These are phyloP conservation scores for Synanthedon myopaeformis DNA, from an alignment of 2,888 invertebrate genomes.

Conservation along the genomic window DNA sequence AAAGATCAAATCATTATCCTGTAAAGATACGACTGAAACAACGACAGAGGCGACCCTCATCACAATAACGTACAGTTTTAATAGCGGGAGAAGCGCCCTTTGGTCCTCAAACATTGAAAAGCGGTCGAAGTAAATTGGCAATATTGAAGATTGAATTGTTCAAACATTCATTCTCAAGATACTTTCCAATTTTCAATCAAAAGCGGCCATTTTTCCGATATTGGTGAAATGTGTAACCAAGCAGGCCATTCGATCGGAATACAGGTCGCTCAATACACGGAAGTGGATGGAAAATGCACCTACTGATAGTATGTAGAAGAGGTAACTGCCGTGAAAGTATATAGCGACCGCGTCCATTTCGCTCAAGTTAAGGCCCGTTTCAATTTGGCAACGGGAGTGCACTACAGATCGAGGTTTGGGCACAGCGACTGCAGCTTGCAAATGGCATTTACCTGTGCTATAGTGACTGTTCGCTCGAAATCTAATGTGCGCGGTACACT, in stretches of 20 bases:
- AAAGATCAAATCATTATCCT: not conserved
- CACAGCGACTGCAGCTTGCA: slow-evolving; percentile 40
- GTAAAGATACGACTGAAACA: not conserved
- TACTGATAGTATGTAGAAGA: slow-evolving; percentile 10
- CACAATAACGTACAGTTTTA: slow-evolving; percentile 44
- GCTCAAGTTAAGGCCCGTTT: slow-evolving; percentile 42
- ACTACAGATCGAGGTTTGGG: slow-evolving; percentile 30
- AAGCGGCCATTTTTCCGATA: slow-evolving; percentile 24
- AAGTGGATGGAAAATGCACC: slow-evolving; percentile 23
- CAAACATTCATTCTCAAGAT: slow-evolving; percentile 33
- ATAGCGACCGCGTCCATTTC: slow-evolving; percentile 37
- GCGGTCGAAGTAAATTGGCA: slow-evolving; percentile 42
- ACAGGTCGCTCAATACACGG: slow-evolving; percentile 14
- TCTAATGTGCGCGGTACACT: slow-evolving; percentile 35
- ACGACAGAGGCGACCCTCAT: slow-evolving; percentile 23
- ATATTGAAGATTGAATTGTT: slow-evolving; percentile 41
- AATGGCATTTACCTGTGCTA: slow-evolving; percentile 47
- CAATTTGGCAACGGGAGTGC: slow-evolving; percentile 54
- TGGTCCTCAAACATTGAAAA: slow-evolving; percentile 35
- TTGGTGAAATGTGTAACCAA: slow-evolving; percentile 27
- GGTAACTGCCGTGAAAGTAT: slow-evolving; percentile 30
- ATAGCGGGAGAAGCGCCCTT: slow-evolving; percentile 16
- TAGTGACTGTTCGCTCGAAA: slow-evolving; percentile 23
- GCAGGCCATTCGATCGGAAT: slow-evolving; percentile 5
- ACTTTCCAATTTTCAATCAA: slow-evolving; percentile 29